Base-by-base conservation (phyloP, 2,113 vertebrate species). In the Xiphophorus maculatus region DNA sequence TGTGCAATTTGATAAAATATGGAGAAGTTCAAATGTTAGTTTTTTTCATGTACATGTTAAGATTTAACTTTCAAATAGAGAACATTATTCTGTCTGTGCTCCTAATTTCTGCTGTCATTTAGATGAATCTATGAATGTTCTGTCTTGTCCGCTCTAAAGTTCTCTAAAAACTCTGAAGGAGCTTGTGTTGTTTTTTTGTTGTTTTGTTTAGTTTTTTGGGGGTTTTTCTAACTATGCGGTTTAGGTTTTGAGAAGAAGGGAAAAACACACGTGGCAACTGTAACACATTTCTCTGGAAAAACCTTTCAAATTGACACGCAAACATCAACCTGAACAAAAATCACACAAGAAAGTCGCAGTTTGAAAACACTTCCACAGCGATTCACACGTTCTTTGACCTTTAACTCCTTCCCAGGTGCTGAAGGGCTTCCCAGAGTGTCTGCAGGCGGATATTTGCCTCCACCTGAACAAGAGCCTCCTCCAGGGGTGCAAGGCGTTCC, bases 401-500 rank as follows among this genome's bases (percentile, higher is more conserved):
- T 66, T 79, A 54, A 79, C 74, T 65, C n/a, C 10, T 71, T 74
- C 90, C 71, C 93, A 99, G 98, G 97, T 99, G 81, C 90, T 99
- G 90, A 99, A 99, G 96, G 98, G 98, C 37, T 99, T 99, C 88
- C 97, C 98, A 76, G 98, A 99, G 93, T 99, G 98, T 90, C 95
- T 99, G 83, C 98, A 99, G 94, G 98, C 98, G 51, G 98, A 99
- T 69, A 99, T 99, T 91, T 99, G 98, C 88, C 96, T 99, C 72
- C 98, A 99, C 83, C 97, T 99, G 84, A 99, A 99, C 87, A 95
- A 97, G 90, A 97, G 90, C 81, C 95, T 99, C 84, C 96, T 99
- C 44, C 95, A 99, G 88, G 96, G 94, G 87, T 99, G 97, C 82
- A 98, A 97, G 93, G 98, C 96, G 1, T 99, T 99, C 77, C 84